These are phyloP conservation scores for Elephantulus edwardii DNA, from an alignment of 2,113 vertebrate genomes.

Conservation along the genomic window DNA sequence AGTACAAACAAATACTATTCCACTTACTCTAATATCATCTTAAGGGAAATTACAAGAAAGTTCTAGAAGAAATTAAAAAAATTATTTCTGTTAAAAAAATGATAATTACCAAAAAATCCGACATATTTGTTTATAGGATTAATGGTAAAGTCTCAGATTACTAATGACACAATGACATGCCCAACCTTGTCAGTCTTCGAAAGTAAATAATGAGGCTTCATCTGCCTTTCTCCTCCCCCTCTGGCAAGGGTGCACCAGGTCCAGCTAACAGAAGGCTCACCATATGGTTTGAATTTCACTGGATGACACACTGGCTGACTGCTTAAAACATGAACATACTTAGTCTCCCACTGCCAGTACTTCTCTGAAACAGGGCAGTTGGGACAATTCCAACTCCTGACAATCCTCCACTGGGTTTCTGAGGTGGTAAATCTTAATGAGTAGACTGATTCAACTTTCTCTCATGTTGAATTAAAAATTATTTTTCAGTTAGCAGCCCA, in stretches of 20 bases:
- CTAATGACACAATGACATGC: background rate
- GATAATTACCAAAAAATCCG: background rate
- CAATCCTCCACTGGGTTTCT: no score
- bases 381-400: no score
- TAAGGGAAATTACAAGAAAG: no score
- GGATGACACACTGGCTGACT: background rate
- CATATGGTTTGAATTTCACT: constrained; percentile 25
- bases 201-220: constrained; percentile 35
- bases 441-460: no score
- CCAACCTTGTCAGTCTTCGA: background rate
- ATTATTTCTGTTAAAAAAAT: no score
- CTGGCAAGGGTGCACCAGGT: background rate
- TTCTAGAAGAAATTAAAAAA: no score
- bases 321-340: background rate
- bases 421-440: no score
- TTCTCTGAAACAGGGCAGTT: no score
- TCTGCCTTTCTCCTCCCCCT: background rate
- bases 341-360: background rate
- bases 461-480: no score
- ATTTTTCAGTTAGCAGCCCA: no score
- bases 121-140: background rate
- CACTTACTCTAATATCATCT: no score
- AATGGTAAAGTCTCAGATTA: background rate
- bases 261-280: constrained; percentile 25
- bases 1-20: background rate